Conservation (phyloP, 2,888 invertebrate species). For the Melieria picta region DNA sequence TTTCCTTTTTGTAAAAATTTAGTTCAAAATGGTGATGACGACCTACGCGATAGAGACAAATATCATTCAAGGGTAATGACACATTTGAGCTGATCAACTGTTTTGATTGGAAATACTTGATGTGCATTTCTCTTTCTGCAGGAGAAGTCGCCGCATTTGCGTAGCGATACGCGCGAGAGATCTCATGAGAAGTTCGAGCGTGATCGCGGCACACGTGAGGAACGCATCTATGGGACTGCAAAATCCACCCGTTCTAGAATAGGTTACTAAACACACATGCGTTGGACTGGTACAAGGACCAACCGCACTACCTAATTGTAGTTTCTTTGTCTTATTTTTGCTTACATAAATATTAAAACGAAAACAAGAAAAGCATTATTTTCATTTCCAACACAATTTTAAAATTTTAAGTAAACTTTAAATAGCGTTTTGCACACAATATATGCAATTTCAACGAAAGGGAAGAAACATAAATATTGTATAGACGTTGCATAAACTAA, state of each 20-base stretch:
- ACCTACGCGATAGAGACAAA: constrained; percentile 81
- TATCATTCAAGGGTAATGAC: constrained; percentile 78
- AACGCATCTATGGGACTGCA: constrained; percentile 81
- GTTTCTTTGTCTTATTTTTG: not conserved
- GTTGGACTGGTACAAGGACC: too few relatives aligned
- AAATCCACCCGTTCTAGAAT: constrained; percentile 63
- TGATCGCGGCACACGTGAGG: constrained; percentile 55
- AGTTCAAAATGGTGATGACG: constrained; percentile 80
- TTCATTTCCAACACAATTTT: constrained; percentile 20
- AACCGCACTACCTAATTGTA: not conserved
- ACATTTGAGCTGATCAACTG: constrained; percentile 22
- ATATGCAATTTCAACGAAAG: constrained; percentile 5
- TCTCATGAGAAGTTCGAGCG: constrained; percentile 80
- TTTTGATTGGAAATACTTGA: constrained; percentile 5
- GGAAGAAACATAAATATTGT: constrained; percentile 7
- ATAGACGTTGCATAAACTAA: constrained; percentile 3
- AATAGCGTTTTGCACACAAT: not conserved
- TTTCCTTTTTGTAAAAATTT: constrained; percentile 28
- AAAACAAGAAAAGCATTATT: not conserved
- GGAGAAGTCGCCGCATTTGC: constrained; percentile 82
- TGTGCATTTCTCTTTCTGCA: constrained; percentile 57
- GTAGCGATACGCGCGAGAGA: constrained; percentile 73
- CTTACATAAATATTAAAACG: not conserved
- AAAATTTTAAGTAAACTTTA: constrained; percentile 34
- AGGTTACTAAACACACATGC: constrained; percentile 47